Evolutionary conservation across 2,888 invertebrate genomes (phyloP).

Genomic region (Epinotia nisella): DNA sequence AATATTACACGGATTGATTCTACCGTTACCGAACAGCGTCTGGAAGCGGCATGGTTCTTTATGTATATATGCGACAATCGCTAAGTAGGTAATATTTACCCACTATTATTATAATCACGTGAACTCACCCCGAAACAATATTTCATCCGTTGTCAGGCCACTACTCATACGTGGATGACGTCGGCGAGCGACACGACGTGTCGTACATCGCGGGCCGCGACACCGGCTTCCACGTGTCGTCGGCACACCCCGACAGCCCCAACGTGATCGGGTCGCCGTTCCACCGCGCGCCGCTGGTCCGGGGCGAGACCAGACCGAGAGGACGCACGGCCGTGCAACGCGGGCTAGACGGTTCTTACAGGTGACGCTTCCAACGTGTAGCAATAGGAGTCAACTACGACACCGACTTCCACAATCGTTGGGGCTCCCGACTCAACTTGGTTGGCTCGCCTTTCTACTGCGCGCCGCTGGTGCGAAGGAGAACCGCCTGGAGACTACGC

Average conservation of each 20-base stretch:
- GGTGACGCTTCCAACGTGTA: conserved; percentile 62
- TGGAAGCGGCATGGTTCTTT: too few species aligned
- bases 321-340: conserved; percentile 90
- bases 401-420: conserved; percentile 90
- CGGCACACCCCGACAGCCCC: conserved; percentile 88
- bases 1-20: background rate
- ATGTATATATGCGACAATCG: too few species aligned
- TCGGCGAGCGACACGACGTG: conserved; percentile 90
- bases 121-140: background rate
- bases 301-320: conserved; percentile 86
- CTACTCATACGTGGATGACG: conserved; percentile 90
- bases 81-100: too few species aligned
- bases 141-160: conserved; percentile 75
- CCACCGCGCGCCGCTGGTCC: conserved; percentile 86
- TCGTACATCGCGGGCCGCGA: conserved; percentile 90
- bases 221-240: conserved; percentile 90
- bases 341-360: conserved; percentile 89
- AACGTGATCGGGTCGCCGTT: conserved; percentile 87
- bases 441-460: conserved; percentile 87
- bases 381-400: conserved; percentile 64
- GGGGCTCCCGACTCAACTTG: conserved; percentile 86
- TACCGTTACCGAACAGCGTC: background rate
- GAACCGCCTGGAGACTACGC: conserved; percentile 86
- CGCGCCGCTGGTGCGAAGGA: conserved; percentile 86
- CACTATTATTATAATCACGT: background rate